Evolutionary conservation across 2,888 invertebrate genomes (phyloP).

Genomic region (Heliconius hortense): DNA sequence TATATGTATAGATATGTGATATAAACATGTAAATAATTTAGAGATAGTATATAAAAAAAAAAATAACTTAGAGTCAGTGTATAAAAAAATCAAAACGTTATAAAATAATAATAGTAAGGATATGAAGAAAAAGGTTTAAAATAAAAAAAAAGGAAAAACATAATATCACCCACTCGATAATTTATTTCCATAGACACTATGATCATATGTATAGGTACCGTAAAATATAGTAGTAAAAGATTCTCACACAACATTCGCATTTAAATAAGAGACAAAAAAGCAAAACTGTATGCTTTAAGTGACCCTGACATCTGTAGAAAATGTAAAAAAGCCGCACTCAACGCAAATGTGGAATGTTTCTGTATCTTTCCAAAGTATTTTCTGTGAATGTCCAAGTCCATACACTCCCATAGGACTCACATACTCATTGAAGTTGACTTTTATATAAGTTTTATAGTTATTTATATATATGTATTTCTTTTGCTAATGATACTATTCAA

Average conservation of each 20-base stretch:
- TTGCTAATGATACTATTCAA: slow-evolving; percentile 4
- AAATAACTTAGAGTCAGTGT: no score
- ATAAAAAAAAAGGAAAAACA: no score
- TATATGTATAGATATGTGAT: no score
- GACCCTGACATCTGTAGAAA: slow-evolving; percentile 22
- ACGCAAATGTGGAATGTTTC: slow-evolving; percentile 10
- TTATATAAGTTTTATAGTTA: neutral
- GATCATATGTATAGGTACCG: no score
- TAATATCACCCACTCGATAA: neutral
- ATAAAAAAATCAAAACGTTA: no score
- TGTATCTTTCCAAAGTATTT: slow-evolving; percentile 9
- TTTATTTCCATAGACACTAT: neutral
- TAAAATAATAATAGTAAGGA: no score
- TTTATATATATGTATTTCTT: neutral
- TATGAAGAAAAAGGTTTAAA: no score
- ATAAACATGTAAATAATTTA: no score
- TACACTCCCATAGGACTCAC: slow-evolving; percentile 15
- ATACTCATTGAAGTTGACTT: slow-evolving; percentile 3
- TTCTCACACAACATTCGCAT: neutral
- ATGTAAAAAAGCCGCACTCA: slow-evolving; percentile 11
- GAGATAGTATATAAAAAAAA: no score
- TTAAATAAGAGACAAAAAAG: neutral
- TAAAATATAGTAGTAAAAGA: neutral
- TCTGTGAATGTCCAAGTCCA: slow-evolving; percentile 13
- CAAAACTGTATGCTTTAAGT: neutral